Evolutionary conservation across 2,113 vertebrate species (phyloP).

Genomic region (Zootoca vivipara): DNA sequence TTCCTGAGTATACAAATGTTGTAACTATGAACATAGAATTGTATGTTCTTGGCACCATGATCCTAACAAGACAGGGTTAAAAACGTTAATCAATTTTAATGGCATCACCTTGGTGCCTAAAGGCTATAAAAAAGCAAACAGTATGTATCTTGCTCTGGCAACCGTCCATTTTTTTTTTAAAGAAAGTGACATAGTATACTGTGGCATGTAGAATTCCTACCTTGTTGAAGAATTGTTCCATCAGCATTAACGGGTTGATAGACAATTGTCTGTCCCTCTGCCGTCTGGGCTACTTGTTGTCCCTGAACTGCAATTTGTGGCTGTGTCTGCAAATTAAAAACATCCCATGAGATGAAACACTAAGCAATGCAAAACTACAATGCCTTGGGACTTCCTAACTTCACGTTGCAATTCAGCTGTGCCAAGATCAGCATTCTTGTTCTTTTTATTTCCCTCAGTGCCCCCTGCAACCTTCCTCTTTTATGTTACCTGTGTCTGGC

Average conservation of each 20-base stretch:
- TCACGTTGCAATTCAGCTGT: neutral
- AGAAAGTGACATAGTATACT: neutral
- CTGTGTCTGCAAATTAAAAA: constrained; percentile 81
- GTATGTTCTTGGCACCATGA: neutral
- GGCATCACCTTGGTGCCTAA: neutral
- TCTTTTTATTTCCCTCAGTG: neutral
- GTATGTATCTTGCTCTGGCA: neutral
- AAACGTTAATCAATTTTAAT: neutral
- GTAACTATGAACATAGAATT: neutral
- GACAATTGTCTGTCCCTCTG: constrained; percentile 97
- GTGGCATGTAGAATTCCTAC: constrained; percentile 69
- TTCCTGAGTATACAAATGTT: neutral
- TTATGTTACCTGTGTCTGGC: constrained; percentile 92
- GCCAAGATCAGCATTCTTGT: neutral
- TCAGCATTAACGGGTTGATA: constrained; percentile 99
- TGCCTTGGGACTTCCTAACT: neutral
- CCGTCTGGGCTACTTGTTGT: constrained; percentile 96
- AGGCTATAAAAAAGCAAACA: neutral
- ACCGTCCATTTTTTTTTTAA: neutral
- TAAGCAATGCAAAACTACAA: neutral
- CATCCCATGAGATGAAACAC: neutral
- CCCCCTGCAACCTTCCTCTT: constrained; percentile 55
- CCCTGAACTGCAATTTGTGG: constrained; percentile 96
- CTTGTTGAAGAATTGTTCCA: constrained; percentile 96
- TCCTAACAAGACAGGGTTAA: neutral